Evolutionary conservation across 2,888 invertebrate genomes (phyloP).

Genomic region (Athripsodes cinereus): DNA sequence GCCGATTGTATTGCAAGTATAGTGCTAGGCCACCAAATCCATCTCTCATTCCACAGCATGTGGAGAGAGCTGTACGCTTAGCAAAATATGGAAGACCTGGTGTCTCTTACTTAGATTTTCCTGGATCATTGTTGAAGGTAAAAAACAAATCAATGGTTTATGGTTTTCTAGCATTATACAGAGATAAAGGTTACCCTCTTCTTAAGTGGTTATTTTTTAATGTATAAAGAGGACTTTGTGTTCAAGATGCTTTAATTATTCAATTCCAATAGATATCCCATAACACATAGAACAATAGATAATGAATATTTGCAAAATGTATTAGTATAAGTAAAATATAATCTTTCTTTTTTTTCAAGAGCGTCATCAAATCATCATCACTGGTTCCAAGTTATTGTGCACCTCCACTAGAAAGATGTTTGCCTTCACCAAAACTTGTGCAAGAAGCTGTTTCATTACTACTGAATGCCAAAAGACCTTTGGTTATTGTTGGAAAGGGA

Average conservation of each 20-base stretch:
- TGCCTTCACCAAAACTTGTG: constrained; percentile 67
- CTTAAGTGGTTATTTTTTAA: no score
- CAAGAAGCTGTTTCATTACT: constrained; percentile 64
- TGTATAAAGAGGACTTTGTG: no score
- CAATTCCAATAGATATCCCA: no score
- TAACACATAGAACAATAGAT: no score
- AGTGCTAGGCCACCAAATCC: constrained; percentile 80
- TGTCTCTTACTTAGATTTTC: constrained; percentile 84
- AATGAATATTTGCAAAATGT: no score
- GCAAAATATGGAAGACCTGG: constrained; percentile 86
- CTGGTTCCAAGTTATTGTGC: constrained; percentile 43
- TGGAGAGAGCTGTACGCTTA: constrained; percentile 85
- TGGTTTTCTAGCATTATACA: no score
- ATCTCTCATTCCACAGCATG: constrained; percentile 77
- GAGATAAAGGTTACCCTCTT: no score
- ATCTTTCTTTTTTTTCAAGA: constrained; percentile 13
- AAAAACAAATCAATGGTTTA: not conserved
- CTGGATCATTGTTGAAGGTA: constrained; percentile 72
- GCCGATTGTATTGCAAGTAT: constrained; percentile 88
- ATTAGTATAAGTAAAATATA: no score
- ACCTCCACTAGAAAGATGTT: constrained; percentile 58
- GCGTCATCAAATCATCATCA: constrained; percentile 27
- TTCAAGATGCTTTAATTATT: no score
- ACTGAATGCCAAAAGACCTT: constrained; percentile 67
- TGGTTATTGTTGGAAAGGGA: constrained; percentile 88